phyloP scores from a whole-genome alignment of 2,113 vertebrate species.

The Parus major region DNA sequence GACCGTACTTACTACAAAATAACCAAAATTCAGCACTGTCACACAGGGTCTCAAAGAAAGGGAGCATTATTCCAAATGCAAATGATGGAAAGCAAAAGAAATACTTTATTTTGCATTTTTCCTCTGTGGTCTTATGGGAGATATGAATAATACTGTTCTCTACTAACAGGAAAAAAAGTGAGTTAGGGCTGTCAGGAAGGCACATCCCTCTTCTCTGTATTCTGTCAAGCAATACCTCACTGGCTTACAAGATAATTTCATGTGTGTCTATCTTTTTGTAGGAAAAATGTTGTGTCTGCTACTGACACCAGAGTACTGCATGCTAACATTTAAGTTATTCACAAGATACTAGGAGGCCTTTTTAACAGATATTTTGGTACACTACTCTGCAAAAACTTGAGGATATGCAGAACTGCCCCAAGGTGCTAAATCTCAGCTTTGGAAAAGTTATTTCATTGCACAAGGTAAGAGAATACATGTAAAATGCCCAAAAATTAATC shows the following conservation, averaged over 20 bases:
- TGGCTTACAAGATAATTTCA: background rate
- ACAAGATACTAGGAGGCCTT: background rate
- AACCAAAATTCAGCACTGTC: background rate
- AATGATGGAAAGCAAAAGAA: background rate
- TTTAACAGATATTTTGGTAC: background rate
- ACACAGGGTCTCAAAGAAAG: background rate
- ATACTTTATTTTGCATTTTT: background rate
- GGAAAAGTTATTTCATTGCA: background rate
- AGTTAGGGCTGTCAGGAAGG: background rate
- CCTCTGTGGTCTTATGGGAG: background rate
- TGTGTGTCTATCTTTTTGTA: background rate
- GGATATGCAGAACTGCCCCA: background rate
- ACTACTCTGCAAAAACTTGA: background rate
- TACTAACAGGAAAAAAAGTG: background rate
- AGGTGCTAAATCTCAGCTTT: background rate
- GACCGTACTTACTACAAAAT: background rate
- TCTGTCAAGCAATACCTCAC: background rate
- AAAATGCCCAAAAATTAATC: background rate
- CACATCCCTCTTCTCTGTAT: background rate
- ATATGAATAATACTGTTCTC: background rate
- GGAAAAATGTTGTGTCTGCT: background rate
- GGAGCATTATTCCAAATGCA: background rate
- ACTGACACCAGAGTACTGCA: background rate
- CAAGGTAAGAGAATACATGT: background rate
- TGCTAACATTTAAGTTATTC: background rate